Percentiles rank a stretch among this genome's conserved stretches.
Conservation (phyloP, 2,888 invertebrate genomes). For the Conomelus anceps region DNA sequence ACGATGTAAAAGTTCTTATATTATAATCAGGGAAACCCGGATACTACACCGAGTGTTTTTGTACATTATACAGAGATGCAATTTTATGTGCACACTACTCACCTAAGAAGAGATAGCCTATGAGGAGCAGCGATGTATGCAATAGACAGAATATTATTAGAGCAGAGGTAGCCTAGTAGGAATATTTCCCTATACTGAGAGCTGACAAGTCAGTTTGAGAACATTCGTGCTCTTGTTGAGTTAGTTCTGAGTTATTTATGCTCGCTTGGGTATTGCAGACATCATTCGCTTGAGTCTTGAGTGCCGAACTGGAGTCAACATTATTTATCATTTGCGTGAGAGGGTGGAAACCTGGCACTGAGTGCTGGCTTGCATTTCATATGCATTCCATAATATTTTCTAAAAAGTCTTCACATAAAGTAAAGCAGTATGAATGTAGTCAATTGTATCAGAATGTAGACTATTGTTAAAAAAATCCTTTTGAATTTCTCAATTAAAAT, state of each 20-base stretch:
- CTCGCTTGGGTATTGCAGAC: not conserved
- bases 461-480: too few species aligned
- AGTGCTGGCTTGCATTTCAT: not conserved
- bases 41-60: too few species aligned
- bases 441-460: too few species aligned
- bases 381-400: not conserved
- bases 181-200: not conserved
- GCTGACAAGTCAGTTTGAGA: not conserved
- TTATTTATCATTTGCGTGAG: not conserved
- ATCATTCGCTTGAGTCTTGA: not conserved
- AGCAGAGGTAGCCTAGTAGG: not conserved
- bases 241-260: not conserved
- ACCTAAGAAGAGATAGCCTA: too few species aligned
- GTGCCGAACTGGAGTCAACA: not conserved
- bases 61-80: too few species aligned
- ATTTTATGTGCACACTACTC: not conserved
- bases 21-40: too few species aligned
- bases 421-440: too few species aligned
- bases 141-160: not conserved
- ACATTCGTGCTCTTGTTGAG: not conserved
- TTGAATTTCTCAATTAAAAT: too few species aligned
- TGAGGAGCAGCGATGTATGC: too few species aligned
- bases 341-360: not conserved
- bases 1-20: too few species aligned
- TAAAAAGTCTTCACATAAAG: too few species aligned